phyloP scores from a whole-genome alignment of 1,140 invertebrate genomes.

The Apocrypta bakeri region DNA sequence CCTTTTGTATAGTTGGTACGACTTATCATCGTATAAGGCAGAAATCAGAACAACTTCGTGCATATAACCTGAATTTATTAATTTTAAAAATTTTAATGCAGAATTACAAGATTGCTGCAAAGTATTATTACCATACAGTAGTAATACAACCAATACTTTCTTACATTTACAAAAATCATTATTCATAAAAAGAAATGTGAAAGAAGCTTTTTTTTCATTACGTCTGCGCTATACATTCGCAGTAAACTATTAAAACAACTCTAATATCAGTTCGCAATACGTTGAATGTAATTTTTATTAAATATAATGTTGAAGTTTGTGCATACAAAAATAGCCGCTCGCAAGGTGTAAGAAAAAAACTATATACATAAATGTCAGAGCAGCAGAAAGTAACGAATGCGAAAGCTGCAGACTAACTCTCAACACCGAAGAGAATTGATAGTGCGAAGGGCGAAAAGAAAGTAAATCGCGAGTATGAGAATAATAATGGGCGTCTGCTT shows the following conservation, averaged over 20 bases:
- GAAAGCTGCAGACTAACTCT: constrained; percentile 10
- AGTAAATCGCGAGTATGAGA: constrained; percentile 57
- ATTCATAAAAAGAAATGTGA: too few relatives aligned
- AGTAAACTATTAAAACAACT: too few relatives aligned
- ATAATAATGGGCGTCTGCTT: constrained; percentile 61
- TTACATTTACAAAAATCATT: too few relatives aligned
- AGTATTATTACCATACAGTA: too few relatives aligned
- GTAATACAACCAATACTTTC: too few relatives aligned
- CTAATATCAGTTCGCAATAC: not conserved
- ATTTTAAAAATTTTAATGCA: too few relatives aligned
- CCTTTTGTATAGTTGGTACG: not conserved
- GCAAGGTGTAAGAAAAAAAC: constrained; percentile 13
- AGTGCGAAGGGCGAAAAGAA: constrained; percentile 31
- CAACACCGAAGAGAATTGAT: constrained; percentile 13
- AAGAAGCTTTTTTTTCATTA: too few relatives aligned
- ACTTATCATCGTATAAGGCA: not conserved
- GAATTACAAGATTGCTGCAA: too few relatives aligned
- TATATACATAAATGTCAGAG: constrained; percentile 27
- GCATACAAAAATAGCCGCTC: not conserved
- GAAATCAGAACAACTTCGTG: not conserved
- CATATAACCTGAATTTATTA: too few relatives aligned
- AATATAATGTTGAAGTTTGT: not conserved
- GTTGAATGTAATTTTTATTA: not conserved
- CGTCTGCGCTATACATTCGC: too few relatives aligned
- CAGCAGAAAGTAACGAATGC: constrained; percentile 1